Conservation (phyloP, 2,797 vertebrate genomes). For the Acrossocheilus fasciatus region DNA sequence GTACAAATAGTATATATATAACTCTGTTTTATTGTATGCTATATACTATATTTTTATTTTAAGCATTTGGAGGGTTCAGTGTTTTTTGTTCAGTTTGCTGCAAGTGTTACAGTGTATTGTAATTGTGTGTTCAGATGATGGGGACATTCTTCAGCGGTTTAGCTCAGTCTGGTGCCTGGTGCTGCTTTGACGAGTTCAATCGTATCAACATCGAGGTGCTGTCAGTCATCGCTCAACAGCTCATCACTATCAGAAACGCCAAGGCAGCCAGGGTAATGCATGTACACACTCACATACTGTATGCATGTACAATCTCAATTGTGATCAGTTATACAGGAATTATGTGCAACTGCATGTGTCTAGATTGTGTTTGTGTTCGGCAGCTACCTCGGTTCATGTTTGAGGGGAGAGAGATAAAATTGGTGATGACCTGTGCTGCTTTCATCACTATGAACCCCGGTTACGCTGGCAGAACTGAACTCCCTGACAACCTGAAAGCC, state of each 20-base stretch:
- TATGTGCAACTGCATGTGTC: constrained; percentile 3
- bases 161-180: constrained; percentile 90
- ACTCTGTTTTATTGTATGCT: neutral
- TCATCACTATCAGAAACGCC: constrained; percentile 88
- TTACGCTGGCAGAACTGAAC: constrained; percentile 87
- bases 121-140: constrained; percentile 83
- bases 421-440: constrained; percentile 87
- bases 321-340: neutral
- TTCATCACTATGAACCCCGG: constrained; percentile 94
- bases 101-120: neutral
- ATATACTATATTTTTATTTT: neutral
- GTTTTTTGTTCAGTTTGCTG: neutral
- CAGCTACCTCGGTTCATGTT: constrained; percentile 87
- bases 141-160: constrained; percentile 89
- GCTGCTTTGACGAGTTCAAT: constrained; percentile 92
- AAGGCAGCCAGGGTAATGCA: constrained; percentile 84
- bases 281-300: neutral
- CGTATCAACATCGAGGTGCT: constrained; percentile 88
- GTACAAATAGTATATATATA: neutral
- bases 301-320: neutral
- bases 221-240: constrained; percentile 89
- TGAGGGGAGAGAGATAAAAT: constrained; percentile 87
- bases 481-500: constrained; percentile 89
- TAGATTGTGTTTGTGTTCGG: constrained; percentile 45
- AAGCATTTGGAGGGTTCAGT: neutral